Percentiles rank a stretch among this genome's conserved stretches.
Conservation (phyloP, 2,888 invertebrate species). For the Camptogramma bilineatum region DNA sequence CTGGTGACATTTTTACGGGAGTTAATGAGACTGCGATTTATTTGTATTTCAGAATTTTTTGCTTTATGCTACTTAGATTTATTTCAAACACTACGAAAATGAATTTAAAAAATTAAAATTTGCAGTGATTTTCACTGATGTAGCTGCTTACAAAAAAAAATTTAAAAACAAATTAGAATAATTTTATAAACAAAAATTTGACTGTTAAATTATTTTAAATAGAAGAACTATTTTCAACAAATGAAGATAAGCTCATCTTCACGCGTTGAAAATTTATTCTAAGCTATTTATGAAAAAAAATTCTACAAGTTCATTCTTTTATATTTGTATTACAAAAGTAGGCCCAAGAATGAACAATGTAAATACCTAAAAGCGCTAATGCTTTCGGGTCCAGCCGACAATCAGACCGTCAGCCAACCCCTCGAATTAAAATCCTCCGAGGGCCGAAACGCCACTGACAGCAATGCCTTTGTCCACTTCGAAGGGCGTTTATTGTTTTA, state of each 20-base stretch:
- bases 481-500: constrained; percentile 82
- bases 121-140: too few relatives aligned
- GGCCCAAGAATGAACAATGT: constrained; percentile 33
- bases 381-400: constrained; percentile 47
- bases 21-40: neutral
- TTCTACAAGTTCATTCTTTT: neutral
- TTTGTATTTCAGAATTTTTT: neutral
- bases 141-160: too few relatives aligned
- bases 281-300: neutral
- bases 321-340: neutral
- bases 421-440: constrained; percentile 67
- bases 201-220: too few relatives aligned
- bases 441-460: constrained; percentile 76
- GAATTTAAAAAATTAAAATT: too few relatives aligned
- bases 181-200: too few relatives aligned
- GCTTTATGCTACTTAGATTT: neutral
- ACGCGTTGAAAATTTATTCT: too few relatives aligned
- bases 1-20: constrained; percentile 3
- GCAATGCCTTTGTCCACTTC: constrained; percentile 81
- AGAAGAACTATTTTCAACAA: too few relatives aligned
- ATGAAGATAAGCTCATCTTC: too few relatives aligned
- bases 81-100: too few relatives aligned
- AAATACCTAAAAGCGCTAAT: constrained; percentile 53
- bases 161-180: too few relatives aligned
- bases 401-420: constrained; percentile 55